Conservation (phyloP, 2,888 invertebrate species). For the Idaea dimidiata region DNA sequence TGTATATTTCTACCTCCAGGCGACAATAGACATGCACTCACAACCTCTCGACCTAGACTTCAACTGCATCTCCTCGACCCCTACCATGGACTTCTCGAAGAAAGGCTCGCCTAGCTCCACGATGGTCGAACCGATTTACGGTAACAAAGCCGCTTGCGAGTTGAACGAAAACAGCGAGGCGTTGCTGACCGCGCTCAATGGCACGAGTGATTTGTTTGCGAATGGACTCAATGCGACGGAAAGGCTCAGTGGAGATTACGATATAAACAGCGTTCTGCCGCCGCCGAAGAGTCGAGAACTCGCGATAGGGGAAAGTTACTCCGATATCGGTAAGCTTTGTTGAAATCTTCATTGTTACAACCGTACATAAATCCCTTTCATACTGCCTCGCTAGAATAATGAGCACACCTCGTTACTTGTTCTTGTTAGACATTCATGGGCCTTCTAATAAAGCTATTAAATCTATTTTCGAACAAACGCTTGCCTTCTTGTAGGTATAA, state of each 20-base stretch:
- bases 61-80: constrained; percentile 72
- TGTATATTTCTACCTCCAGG: constrained; percentile 40
- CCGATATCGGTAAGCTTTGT: constrained; percentile 69
- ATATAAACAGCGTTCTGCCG: constrained; percentile 72
- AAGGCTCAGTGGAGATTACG: constrained; percentile 73
- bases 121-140: constrained; percentile 70
- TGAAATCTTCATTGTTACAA: constrained; percentile 5
- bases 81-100: constrained; percentile 69
- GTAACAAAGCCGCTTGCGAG: constrained; percentile 72
- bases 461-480: neutral
- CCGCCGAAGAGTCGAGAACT: constrained; percentile 74
- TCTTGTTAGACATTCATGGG: neutral
- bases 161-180: constrained; percentile 67
- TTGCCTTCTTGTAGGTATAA: neutral
- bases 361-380: neutral
- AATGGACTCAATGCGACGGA: constrained; percentile 63
- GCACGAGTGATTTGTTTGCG: constrained; percentile 67
- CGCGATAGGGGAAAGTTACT: constrained; percentile 78
- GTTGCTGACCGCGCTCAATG: constrained; percentile 64
- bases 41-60: constrained; percentile 75
- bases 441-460: neutral
- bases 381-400: neutral
- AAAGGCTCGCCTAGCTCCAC: constrained; percentile 70
- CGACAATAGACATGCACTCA: constrained; percentile 68
- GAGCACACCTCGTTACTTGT: neutral